Evolutionary conservation across 2,113 vertebrate genomes (phyloP).

Genomic region (Odontophorus gujanensis): DNA sequence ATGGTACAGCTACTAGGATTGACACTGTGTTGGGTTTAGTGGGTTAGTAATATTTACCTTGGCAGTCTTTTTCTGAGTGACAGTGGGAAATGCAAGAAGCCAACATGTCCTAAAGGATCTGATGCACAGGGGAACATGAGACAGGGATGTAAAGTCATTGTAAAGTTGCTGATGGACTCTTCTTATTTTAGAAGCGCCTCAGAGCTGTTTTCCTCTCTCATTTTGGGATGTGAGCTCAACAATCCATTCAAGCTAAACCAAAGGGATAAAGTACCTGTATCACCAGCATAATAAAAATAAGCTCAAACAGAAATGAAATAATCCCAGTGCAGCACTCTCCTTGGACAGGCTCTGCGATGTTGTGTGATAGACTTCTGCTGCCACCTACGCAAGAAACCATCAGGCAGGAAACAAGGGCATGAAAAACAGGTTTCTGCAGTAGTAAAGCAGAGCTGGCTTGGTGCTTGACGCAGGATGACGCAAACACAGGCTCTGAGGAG

Average conservation of each 20-base stretch:
- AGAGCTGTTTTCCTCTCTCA: background rate
- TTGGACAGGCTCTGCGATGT: background rate
- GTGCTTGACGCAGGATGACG: conserved; percentile 11
- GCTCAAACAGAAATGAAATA: background rate
- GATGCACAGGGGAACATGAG: background rate
- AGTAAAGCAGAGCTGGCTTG: background rate
- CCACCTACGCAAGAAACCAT: background rate
- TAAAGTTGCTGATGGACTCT: background rate
- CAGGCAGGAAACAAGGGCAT: background rate
- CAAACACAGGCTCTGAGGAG: background rate
- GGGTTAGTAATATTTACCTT: background rate
- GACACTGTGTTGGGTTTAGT: background rate
- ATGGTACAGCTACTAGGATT: background rate
- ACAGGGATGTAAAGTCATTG: background rate
- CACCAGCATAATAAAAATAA: background rate
- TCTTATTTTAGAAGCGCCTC: conserved; percentile 6
- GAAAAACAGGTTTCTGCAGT: conserved; percentile 4
- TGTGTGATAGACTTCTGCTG: background rate
- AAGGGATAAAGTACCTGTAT: background rate
- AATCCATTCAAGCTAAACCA: background rate
- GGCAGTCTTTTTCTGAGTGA: background rate
- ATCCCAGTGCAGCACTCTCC: background rate
- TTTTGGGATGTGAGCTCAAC: background rate
- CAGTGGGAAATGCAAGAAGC: background rate
- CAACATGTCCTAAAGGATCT: background rate